phyloP scores from a whole-genome alignment of 2,113 vertebrate genomes.

The Syngnathus floridae region DNA sequence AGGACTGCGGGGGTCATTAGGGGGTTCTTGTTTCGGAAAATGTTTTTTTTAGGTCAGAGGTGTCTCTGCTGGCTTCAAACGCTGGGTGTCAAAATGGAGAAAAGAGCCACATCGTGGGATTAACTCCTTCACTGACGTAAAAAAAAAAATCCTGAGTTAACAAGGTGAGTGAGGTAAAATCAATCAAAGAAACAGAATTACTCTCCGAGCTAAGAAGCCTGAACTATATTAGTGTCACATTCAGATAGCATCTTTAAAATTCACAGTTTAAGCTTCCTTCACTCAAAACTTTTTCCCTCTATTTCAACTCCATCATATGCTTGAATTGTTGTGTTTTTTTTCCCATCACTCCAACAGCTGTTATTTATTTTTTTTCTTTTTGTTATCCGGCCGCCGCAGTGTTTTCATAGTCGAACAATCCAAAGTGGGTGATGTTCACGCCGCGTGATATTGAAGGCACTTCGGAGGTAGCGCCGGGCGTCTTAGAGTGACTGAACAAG shows the following conservation, averaged over 20 bases:
- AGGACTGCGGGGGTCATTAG: slow-evolving; percentile 52
- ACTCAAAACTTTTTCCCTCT: not conserved
- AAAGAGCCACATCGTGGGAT: slow-evolving; percentile 32
- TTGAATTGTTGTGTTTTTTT: slow-evolving; percentile 14
- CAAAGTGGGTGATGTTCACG: slow-evolving; percentile 65
- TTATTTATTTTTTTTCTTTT: slow-evolving; percentile 23
- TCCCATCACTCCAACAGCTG: slow-evolving; percentile 39
- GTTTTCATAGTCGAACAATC: slow-evolving; percentile 57
- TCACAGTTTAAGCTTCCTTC: not conserved
- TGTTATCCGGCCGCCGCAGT: slow-evolving; percentile 24
- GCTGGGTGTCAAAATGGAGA: not conserved
- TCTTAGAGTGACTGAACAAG: slow-evolving; percentile 49
- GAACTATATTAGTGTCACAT: not conserved
- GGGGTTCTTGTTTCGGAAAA: slow-evolving; percentile 19
- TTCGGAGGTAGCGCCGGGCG: slow-evolving; percentile 45
- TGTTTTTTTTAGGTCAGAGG: not conserved
- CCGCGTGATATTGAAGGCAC: slow-evolving; percentile 59
- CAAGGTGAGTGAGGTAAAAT: slow-evolving; percentile 21
- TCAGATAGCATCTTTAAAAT: not conserved
- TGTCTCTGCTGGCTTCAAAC: slow-evolving; percentile 12
- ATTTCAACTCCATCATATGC: not conserved
- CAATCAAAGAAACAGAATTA: slow-evolving; percentile 33
- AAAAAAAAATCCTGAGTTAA: slow-evolving; percentile 21
- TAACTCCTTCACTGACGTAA: slow-evolving; percentile 6
- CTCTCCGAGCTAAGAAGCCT: slow-evolving; percentile 36